phyloP scores from a whole-genome alignment of 2,888 invertebrate genomes.

The Eulithis prunata region DNA sequence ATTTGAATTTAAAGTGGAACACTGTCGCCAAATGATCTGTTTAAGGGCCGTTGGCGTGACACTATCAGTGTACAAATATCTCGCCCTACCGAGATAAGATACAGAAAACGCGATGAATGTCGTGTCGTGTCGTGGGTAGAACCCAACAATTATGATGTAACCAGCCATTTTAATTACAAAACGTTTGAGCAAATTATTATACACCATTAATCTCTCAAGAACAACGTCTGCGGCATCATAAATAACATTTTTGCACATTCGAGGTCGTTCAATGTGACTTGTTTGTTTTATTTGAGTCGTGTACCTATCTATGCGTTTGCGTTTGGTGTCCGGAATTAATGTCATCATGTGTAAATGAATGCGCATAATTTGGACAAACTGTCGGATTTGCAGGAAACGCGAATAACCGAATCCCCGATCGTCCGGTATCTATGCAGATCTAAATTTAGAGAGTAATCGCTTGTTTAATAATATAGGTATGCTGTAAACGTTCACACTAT shows the following conservation, averaged over 20 bases:
- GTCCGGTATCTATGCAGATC: constrained; percentile 64
- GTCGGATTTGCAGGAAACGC: constrained; percentile 63
- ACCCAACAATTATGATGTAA: constrained; percentile 54
- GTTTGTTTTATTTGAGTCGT: constrained; percentile 37
- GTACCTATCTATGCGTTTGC: constrained; percentile 13
- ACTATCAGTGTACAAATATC: constrained; percentile 81
- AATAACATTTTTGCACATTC: constrained; percentile 38
- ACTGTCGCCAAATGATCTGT: constrained; percentile 64
- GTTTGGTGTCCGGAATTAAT: constrained; percentile 36
- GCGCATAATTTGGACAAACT: constrained; percentile 71
- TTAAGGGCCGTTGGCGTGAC: constrained; percentile 68
- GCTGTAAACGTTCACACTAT: constrained; percentile 19
- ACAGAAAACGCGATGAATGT: constrained; percentile 61
- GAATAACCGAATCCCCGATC: constrained; percentile 56
- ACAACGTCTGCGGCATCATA: constrained; percentile 44
- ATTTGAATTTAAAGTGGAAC: constrained; percentile 31
- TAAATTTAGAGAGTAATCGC: constrained; percentile 70
- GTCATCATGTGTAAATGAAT: constrained; percentile 55
- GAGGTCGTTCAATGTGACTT: constrained; percentile 50
- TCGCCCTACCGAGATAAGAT: constrained; percentile 78
- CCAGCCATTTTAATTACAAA: constrained; percentile 52
- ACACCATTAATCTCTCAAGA: constrained; percentile 47
- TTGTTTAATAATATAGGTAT: constrained; percentile 65
- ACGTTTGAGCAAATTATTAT: constrained; percentile 49
- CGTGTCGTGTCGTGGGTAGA: constrained; percentile 67